phyloP scores from a whole-genome alignment of 2,797 vertebrate species.

The Sciaenops ocellatus region DNA sequence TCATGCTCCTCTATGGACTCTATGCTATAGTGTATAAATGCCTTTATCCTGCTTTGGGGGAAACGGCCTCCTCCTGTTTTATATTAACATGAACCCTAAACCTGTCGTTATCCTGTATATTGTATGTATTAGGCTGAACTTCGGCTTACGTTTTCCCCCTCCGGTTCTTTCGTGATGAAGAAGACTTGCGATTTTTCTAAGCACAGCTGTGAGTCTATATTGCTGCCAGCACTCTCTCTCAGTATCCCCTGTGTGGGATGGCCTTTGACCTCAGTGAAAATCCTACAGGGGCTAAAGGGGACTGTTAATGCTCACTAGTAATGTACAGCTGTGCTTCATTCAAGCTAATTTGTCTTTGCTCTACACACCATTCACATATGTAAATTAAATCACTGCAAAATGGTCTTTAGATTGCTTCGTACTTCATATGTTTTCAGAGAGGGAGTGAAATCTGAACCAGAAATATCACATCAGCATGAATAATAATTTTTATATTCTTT shows the following conservation, averaged over 20 bases:
- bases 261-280: slow-evolving; percentile 72
- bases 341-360: slow-evolving; percentile 43
- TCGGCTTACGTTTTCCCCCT: slow-evolving; percentile 51
- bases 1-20: slow-evolving; percentile 42
- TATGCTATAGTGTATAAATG: slow-evolving; percentile 34
- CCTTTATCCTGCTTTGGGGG: slow-evolving; percentile 52
- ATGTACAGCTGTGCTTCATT: slow-evolving; percentile 64
- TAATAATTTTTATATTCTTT: background rate
- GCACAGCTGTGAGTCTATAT: slow-evolving; percentile 67
- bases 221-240: slow-evolving; percentile 49
- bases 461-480: background rate
- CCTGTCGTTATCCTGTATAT: slow-evolving; percentile 64
- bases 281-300: slow-evolving; percentile 54
- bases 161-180: slow-evolving; percentile 58
- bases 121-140: slow-evolving; percentile 64
- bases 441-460: slow-evolving; percentile 9
- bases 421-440: slow-evolving; percentile 20
- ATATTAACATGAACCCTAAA: slow-evolving; percentile 73
- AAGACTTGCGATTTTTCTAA: slow-evolving; percentile 58
- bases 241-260: slow-evolving; percentile 67
- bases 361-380: slow-evolving; percentile 25
- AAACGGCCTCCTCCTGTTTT: slow-evolving; percentile 67
- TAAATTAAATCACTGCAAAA: slow-evolving; percentile 33
- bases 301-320: slow-evolving; percentile 59
- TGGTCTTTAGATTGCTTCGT: slow-evolving; percentile 22